phyloP scores from a whole-genome alignment of 2,113 vertebrate species.

The Pomatorhinus ruficollis region DNA sequence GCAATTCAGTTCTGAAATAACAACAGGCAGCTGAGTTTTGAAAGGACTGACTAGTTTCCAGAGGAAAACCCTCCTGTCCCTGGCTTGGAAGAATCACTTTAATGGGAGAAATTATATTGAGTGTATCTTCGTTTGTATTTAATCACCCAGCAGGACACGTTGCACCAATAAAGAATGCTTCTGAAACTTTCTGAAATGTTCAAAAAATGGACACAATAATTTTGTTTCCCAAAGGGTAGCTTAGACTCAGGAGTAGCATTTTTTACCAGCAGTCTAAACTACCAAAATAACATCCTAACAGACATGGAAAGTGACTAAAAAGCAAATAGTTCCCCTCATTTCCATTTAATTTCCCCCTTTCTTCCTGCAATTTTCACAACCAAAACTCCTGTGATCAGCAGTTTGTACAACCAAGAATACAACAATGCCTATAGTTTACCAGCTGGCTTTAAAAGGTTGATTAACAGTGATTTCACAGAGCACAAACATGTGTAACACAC shows the following conservation, averaged over 20 bases:
- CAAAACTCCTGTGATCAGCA: background rate
- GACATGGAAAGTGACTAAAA: background rate
- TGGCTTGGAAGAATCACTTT: background rate
- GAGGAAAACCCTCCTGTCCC: background rate
- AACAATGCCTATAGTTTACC: background rate
- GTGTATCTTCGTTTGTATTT: background rate
- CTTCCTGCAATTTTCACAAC: background rate
- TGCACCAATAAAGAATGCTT: background rate
- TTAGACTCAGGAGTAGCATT: background rate
- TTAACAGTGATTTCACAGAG: background rate
- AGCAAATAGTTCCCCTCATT: background rate
- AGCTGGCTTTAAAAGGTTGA: background rate
- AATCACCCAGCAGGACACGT: background rate
- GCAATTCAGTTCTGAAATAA: background rate
- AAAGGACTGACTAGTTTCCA: background rate
- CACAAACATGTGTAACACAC: background rate
- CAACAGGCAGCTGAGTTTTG: background rate
- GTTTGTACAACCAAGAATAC: background rate
- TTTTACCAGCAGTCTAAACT: background rate
- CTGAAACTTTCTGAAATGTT: background rate
- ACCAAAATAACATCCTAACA: background rate
- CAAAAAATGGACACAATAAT: background rate
- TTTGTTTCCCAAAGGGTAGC: background rate
- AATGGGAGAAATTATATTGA: background rate
- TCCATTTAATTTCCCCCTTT: background rate